These are phyloP conservation scores for Ophiodon elongatus DNA, from an alignment of 2,113 vertebrate species.

Conservation along the genomic window DNA sequence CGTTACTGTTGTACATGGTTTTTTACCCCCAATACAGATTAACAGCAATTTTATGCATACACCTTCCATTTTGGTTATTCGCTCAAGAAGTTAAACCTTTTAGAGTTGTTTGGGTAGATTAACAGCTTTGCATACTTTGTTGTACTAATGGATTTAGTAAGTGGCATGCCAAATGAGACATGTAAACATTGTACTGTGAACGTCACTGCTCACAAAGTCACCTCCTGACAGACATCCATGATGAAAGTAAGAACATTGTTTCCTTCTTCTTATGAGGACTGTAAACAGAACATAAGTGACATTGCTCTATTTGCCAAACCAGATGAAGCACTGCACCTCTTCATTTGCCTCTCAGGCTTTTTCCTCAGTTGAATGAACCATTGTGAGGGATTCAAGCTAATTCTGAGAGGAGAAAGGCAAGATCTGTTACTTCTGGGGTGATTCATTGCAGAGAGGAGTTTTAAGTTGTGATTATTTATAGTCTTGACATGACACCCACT, in stretches of 20 bases:
- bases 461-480: slow-evolving; percentile 81
- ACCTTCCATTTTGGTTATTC: not conserved
- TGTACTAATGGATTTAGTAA: slow-evolving; percentile 46
- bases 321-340: slow-evolving; percentile 46
- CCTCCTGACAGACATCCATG: slow-evolving; percentile 23
- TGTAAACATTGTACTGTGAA: slow-evolving; percentile 48
- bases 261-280: slow-evolving; percentile 44
- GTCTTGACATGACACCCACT: slow-evolving; percentile 78
- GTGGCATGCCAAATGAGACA: slow-evolving; percentile 46
- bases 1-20: not conserved
- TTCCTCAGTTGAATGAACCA: slow-evolving; percentile 61
- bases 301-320: slow-evolving; percentile 53
- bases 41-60: not conserved
- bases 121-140: slow-evolving; percentile 42
- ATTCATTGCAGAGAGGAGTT: slow-evolving; percentile 65
- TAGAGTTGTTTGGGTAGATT: slow-evolving; percentile 44
- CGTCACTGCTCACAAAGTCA: slow-evolving; percentile 15
- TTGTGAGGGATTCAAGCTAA: slow-evolving; percentile 73
- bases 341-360: slow-evolving; percentile 32
- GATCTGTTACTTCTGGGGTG: slow-evolving; percentile 53
- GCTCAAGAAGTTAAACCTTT: slow-evolving; percentile 24
- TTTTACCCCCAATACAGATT: slow-evolving; percentile 1
- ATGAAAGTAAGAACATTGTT: slow-evolving; percentile 36
- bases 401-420: slow-evolving; percentile 56
- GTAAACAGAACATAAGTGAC: slow-evolving; percentile 56